phyloP scores from a whole-genome alignment of 2,113 vertebrate genomes.

The Hiodon alosoides region DNA sequence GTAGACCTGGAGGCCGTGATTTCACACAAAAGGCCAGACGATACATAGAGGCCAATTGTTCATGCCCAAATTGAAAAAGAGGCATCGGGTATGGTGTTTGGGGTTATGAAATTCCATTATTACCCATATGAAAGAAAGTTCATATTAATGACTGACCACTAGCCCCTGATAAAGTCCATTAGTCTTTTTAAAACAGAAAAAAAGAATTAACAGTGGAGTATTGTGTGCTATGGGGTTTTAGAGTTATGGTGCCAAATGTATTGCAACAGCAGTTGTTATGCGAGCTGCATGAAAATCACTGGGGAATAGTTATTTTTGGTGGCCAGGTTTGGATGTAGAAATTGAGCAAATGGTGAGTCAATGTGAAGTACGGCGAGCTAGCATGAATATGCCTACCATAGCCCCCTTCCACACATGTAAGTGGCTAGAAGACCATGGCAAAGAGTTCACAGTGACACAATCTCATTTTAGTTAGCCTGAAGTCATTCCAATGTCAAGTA shows the following conservation, averaged over 20 bases:
- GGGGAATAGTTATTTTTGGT: slow-evolving; percentile 15
- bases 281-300: slow-evolving; percentile 24
- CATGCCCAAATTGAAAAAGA: slow-evolving; percentile 26
- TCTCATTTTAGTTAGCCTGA: background rate
- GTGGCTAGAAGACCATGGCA: background rate
- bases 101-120: slow-evolving; percentile 16
- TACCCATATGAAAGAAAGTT: slow-evolving; percentile 20
- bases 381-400: background rate
- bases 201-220: slow-evolving; percentile 19
- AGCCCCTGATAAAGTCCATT: slow-evolving; percentile 17
- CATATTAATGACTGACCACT: slow-evolving; percentile 8
- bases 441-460: background rate
- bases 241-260: slow-evolving; percentile 15
- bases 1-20: slow-evolving; percentile 8
- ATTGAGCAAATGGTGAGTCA: background rate
- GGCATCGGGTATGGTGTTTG: slow-evolving; percentile 17
- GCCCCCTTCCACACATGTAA: background rate
- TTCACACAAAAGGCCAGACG: slow-evolving; percentile 14
- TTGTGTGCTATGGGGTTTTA: slow-evolving; percentile 23
- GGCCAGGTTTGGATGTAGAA: background rate
- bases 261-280: slow-evolving; percentile 5
- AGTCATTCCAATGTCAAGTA: background rate
- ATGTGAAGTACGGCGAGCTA: background rate
- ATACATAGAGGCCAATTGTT: background rate
- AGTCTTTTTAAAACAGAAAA: slow-evolving; percentile 9